Base-by-base conservation (phyloP, 2,797 vertebrate species). In the Sphenodon punctatus region DNA sequence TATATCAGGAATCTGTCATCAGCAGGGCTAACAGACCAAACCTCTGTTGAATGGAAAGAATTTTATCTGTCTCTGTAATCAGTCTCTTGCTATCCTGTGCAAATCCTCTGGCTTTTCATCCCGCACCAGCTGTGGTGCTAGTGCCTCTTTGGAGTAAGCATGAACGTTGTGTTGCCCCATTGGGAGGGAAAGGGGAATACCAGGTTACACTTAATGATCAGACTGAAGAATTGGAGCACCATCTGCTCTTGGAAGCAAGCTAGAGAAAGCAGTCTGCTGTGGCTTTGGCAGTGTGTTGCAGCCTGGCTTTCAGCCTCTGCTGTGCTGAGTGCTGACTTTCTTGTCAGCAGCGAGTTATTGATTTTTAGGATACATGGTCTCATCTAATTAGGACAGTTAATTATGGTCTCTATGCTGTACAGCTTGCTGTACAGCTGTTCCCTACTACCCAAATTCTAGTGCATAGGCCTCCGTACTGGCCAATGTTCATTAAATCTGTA, bases 241-340 rank as follows among this genome's bases (percentile, higher is more conserved):
- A 75, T 67, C 75, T 85, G 70, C 51, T 81, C 43, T 67, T 53
- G 55, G n/a, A n/a, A n/a, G 78, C 70, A 77, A 45, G 61, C 36
- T 61, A 45, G 25, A 30, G 53, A 65, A 64, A 68, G 67, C 78
- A 42, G 25, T 78, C 82, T 45, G 67, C 81, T 82, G 82, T 82
- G 66, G 80, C 48, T 63, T 78, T 88, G 91, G 13, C 22, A 22
- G 14, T 88, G 91, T 85, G 81, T 81, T 80, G 60, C 82, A n/a
- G 15, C 12, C 10, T 84, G 43, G 30, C 27, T 71, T 20, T 36
- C 20, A 42, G 30, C 34, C 39, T 85, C 46, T 67, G 81, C 74
- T 75, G 82, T 34, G 63, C 34, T 79, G 55, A 76, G 60, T 84
- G 27, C 67, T 46, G 67, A 68, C 68, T 70, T 86, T 69, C 80